Percentiles rank a stretch among this genome's conserved stretches.
phyloP scores from a whole-genome alignment of 2,797 vertebrate genomes.

The Xerus rutilus region DNA sequence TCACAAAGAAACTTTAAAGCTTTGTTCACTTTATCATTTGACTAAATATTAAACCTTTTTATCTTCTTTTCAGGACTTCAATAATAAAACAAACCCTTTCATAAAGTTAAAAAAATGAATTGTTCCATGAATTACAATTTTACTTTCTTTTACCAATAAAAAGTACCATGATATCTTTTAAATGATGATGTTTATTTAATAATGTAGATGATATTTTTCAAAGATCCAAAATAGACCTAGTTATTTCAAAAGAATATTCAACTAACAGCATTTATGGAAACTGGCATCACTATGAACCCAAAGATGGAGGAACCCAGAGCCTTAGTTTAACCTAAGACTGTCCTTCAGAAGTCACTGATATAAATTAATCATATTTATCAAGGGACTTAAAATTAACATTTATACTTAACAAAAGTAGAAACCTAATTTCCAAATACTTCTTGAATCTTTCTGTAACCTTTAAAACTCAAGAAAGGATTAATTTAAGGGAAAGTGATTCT shows the following conservation, averaged over 20 bases:
- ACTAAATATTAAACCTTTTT: background rate
- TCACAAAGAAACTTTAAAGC: conserved; percentile 17
- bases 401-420: background rate
- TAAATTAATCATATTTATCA: background rate
- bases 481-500: background rate
- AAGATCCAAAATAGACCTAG: background rate
- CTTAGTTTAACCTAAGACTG: background rate
- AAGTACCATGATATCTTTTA: background rate
- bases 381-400: background rate
- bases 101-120: background rate
- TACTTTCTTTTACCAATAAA: conserved; percentile 24
- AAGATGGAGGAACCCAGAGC: background rate
- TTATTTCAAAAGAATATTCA: background rate
- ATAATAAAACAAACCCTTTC: conserved; percentile 44
- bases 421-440: background rate
- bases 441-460: background rate
- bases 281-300: background rate
- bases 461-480: background rate
- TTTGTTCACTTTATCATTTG: background rate
- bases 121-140: background rate
- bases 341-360: background rate
- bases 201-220: background rate
- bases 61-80: conserved; percentile 22
- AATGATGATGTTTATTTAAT: conserved; percentile 29
- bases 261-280: background rate